Base-by-base conservation (phyloP, 2,888 invertebrate genomes). In the Sisyra terminalis region DNA sequence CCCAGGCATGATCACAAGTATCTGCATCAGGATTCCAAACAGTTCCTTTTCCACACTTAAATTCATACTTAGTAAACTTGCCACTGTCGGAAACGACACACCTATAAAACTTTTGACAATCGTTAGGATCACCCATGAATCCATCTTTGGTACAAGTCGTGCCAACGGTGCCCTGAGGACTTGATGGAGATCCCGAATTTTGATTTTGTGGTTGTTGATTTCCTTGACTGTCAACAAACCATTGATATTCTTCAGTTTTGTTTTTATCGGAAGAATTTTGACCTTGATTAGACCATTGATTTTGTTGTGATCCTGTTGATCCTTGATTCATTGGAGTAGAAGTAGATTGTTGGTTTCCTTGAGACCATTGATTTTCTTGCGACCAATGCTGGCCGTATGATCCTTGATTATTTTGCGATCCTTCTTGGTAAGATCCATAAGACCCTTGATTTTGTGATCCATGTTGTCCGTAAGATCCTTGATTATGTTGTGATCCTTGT, bases 31-130 rank as follows among this genome's bases (percentile, higher is more conserved):
- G 69, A 60, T 83, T 82, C 84, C 85, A 86, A 29, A 79, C 75
- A 4, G 85, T 86, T 40, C 82, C 83, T 43, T 75, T 70, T 3
- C 75, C 78, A 57, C 86, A 86, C 10, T 64, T 64, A 56, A 81
- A 86, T 47, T 81, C 76, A 55, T 78, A 77, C 59, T 71, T 75
- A 38, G 62, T 73, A 51, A 65, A 79, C 3, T 66, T 66, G 46
- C 70, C 71, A 18, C 67, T 61, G 1, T 71, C 74, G 53, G 71
- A 68, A 45, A 67, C 64, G 15, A 83, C 81, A 59, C 86, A 86
- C 49, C 84, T 70, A 55, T 81, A 82, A 62, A 85, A 86, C 56
- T 76, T 80, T 46, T 67, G 73, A 54, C 85, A 86, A 53, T 84
- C 70, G 36, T 63, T 62, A 31, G 69, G 64, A 58, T 85, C 75